Conservation (phyloP, 2,888 invertebrate genomes). For the Dryomyza anilis region DNA sequence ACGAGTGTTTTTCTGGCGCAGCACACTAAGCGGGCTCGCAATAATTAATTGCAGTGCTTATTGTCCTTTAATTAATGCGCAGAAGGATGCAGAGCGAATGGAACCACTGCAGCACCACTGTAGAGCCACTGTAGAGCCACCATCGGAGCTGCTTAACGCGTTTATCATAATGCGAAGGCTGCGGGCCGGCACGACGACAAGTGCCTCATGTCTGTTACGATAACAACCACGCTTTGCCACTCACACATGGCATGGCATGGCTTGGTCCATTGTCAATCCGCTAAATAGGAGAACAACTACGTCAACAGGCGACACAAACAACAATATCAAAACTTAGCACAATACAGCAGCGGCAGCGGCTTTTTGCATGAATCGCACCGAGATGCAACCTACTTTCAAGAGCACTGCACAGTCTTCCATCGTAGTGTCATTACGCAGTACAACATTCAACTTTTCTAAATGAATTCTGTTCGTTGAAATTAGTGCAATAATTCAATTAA, state of each 20-base stretch:
- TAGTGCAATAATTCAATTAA: too few species aligned
- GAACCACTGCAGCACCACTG: background rate
- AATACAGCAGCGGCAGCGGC: slow-evolving; percentile 1
- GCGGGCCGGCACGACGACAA: too few species aligned
- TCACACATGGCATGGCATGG: slow-evolving; percentile 22
- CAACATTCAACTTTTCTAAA: too few species aligned
- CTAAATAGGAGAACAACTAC: slow-evolving; percentile 21
- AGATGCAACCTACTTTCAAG: background rate
- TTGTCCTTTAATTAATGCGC: slow-evolving; percentile 14
- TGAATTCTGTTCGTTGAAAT: too few species aligned
- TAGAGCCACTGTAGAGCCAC: background rate
- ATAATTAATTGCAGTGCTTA: slow-evolving; percentile 49
- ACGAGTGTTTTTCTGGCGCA: background rate
- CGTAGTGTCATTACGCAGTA: background rate
- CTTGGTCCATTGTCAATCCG: slow-evolving; percentile 37
- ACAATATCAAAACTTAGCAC: slow-evolving; percentile 24
- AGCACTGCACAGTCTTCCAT: background rate
- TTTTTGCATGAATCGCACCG: background rate
- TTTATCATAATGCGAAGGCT: too few species aligned
- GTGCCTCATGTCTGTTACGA: background rate
- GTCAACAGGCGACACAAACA: slow-evolving; percentile 12
- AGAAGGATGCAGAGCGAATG: background rate
- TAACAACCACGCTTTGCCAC: background rate
- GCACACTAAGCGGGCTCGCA: slow-evolving; percentile 52
- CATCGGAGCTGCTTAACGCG: background rate